These are phyloP conservation scores for Ashinkailepas kermadecensis DNA, from an alignment of 2,888 invertebrate species.

Conservation along the genomic window DNA sequence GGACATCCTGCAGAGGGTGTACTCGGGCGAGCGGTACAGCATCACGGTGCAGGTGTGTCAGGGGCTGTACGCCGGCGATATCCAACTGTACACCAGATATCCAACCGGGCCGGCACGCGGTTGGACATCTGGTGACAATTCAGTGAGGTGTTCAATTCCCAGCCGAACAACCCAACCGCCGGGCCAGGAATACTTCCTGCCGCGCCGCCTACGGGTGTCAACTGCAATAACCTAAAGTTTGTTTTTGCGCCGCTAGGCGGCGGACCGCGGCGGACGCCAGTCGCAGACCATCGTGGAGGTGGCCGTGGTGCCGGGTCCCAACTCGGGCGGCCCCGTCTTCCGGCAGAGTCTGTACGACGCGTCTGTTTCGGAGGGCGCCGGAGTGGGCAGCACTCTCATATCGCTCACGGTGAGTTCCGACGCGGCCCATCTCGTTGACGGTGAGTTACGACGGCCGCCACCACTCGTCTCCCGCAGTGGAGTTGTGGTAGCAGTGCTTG, in stretches of 20 bases:
- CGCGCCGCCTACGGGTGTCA: too few species aligned
- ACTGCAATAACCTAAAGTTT: too few species aligned
- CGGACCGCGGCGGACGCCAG: slow-evolving; percentile 68
- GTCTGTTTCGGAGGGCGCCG: slow-evolving; percentile 29
- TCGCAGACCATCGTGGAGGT: slow-evolving; percentile 81
- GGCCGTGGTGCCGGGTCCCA: slow-evolving; percentile 72
- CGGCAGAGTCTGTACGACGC: slow-evolving; percentile 74
- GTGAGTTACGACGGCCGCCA: too few species aligned
- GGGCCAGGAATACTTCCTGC: too few species aligned
- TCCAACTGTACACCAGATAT: too few species aligned
- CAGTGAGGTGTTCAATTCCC: too few species aligned
- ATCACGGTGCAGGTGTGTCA: slow-evolving; percentile 63
- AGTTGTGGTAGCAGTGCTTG: too few species aligned
- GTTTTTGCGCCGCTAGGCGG: slow-evolving; percentile 43
- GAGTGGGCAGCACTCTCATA: slow-evolving; percentile 64
- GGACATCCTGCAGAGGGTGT: slow-evolving; percentile 68
- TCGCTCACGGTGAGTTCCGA: slow-evolving; percentile 57
- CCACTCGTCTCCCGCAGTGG: too few species aligned
- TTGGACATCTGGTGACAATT: too few species aligned
- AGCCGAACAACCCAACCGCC: too few species aligned
- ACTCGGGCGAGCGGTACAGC: slow-evolving; percentile 81
- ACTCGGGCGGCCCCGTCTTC: slow-evolving; percentile 71
- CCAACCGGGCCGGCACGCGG: too few species aligned
- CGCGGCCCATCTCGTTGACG: too few species aligned
- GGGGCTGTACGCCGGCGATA: slow-evolving; percentile 50